A percentile compares a stretch with the other conserved stretches of the same genome.
Evolutionary conservation across 2,888 invertebrate genomes (phyloP).

Genomic region (Clepsis dumicolana): DNA sequence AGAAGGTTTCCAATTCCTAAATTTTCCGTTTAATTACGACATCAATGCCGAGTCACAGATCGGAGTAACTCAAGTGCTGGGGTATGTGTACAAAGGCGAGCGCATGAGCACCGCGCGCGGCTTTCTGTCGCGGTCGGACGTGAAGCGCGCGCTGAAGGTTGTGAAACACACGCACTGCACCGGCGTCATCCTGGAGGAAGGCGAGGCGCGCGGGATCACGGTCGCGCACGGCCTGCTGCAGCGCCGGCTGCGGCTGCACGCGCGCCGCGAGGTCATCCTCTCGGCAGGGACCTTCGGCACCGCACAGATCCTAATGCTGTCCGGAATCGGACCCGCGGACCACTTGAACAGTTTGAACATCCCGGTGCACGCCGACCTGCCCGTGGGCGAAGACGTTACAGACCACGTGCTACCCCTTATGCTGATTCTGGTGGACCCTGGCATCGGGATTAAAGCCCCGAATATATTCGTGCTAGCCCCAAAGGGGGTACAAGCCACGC

Average conservation of each 20-base stretch:
- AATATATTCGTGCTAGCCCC: conserved; percentile 43
- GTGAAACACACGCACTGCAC: conserved; percentile 62
- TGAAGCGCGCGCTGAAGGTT: conserved; percentile 55
- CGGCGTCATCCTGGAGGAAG: conserved; percentile 59
- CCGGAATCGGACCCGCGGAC: conserved; percentile 66
- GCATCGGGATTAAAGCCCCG: conserved; percentile 24
- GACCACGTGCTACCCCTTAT: conserved; percentile 63
- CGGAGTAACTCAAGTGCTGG: conserved; percentile 60
- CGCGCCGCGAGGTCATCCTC: conserved; percentile 64
- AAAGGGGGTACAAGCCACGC: conserved; percentile 42
- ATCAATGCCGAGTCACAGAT: conserved; percentile 66
- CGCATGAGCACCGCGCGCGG: conserved; percentile 67
- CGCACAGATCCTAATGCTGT: conserved; percentile 68
- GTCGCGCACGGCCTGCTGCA: conserved; percentile 46
- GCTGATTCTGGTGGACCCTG: conserved; percentile 55
- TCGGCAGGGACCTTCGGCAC: conserved; percentile 68
- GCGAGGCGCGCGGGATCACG: conserved; percentile 59
- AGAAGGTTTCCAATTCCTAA: conserved; percentile 53
- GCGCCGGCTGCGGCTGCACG: conserved; percentile 52
- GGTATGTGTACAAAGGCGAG: conserved; percentile 61
- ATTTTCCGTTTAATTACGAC: conserved; percentile 63
- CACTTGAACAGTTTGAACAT: conserved; percentile 59
- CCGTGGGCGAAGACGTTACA: conserved; percentile 65
- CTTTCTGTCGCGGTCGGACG: conserved; percentile 57
- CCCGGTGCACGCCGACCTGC: conserved; percentile 55